A percentile compares a stretch with the other conserved stretches of the same genome.
Conservation (phyloP, 2,888 invertebrate species). For the Leucophora obtusa region DNA sequence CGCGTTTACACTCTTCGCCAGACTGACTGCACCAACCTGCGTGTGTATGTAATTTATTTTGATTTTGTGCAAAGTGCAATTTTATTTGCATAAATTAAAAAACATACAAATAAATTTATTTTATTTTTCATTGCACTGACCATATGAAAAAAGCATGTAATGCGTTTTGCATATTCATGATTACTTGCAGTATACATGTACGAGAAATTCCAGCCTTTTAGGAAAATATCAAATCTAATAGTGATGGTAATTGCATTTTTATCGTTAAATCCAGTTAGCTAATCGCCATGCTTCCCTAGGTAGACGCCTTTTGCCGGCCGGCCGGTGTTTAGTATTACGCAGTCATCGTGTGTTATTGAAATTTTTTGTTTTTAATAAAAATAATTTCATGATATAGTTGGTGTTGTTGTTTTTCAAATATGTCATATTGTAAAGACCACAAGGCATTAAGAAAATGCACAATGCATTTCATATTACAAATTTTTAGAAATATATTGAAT, state of each 20-base stretch:
- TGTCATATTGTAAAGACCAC: not conserved
- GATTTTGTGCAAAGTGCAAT: conserved; percentile 72
- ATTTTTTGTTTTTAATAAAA: not conserved
- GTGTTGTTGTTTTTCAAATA: not conserved
- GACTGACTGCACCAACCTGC: conserved; percentile 19
- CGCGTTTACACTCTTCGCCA: not conserved
- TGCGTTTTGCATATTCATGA: not conserved
- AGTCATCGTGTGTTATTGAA: not conserved
- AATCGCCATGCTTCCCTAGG: conserved; percentile 46
- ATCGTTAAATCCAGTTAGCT: conserved; percentile 43
- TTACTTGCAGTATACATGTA: not conserved
- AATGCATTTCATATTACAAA: too few relatives aligned
- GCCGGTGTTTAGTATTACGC: not conserved
- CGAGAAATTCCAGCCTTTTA: not conserved
- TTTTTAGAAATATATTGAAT: too few relatives aligned
- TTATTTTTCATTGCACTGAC: not conserved
- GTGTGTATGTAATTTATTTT: conserved; percentile 53
- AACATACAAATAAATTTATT: not conserved
- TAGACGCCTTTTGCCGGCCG: conserved; percentile 33
- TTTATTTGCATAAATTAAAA: conserved; percentile 75
- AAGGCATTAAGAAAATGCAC: too few relatives aligned
- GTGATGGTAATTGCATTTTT: conserved; percentile 43
- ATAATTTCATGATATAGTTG: not conserved
- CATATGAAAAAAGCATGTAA: not conserved
- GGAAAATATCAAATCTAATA: not conserved